phyloP scores from a whole-genome alignment of 2,797 vertebrate species.

The Oceanodroma leucorhoa region DNA sequence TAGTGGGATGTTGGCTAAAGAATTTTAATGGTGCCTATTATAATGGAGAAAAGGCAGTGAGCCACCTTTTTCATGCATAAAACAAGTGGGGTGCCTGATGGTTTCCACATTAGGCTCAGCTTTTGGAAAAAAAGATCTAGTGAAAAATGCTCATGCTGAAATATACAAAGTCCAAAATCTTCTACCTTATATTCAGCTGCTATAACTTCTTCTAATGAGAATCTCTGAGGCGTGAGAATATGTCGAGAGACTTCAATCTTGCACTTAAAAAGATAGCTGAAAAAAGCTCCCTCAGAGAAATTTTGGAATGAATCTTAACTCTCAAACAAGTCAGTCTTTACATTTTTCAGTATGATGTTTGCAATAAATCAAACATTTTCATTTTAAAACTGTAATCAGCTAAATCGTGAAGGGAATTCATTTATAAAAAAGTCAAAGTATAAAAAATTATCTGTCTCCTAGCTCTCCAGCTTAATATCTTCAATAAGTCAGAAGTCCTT shows the following conservation, averaged over 20 bases:
- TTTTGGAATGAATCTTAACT: slow-evolving; percentile 19
- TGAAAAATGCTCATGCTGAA: not conserved
- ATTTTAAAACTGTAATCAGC: slow-evolving; percentile 9
- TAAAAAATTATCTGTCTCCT: slow-evolving; percentile 19
- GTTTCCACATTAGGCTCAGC: not conserved
- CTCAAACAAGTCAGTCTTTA: not conserved
- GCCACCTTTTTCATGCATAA: not conserved
- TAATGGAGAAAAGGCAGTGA: not conserved
- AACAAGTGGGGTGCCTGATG: not conserved
- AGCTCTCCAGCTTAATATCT: slow-evolving; percentile 1
- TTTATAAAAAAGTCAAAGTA: not conserved
- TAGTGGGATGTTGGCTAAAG: not conserved
- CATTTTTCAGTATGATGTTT: not conserved
- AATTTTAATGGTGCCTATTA: not conserved
- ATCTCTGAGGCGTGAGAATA: not conserved
- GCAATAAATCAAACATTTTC: slow-evolving; percentile 27
- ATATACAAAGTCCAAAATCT: not conserved
- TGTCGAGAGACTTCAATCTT: not conserved
- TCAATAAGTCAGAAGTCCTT: slow-evolving; percentile 44
- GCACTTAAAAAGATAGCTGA: slow-evolving; percentile 16
- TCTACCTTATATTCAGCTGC: not conserved
- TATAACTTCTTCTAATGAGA: slow-evolving; percentile 34
- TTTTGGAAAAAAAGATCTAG: not conserved
- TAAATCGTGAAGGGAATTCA: not conserved
- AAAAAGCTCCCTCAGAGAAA: not conserved